Base-by-base conservation (phyloP, 2,797 vertebrate species). In the Parotocinclus haroldoi region DNA sequence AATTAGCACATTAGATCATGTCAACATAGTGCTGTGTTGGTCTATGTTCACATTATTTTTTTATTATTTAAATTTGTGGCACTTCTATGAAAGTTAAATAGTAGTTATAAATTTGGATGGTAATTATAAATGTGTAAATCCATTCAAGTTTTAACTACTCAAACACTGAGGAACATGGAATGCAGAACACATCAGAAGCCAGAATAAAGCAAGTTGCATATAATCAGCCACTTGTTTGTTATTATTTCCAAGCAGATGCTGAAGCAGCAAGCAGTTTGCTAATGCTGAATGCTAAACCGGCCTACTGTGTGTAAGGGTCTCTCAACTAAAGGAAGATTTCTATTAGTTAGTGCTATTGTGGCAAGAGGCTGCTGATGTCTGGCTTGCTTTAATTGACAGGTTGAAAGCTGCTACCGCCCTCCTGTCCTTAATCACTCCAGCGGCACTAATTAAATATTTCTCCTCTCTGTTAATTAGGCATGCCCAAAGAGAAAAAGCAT, bases 401-500 rank as follows among this genome's bases (percentile, higher is more conserved):
- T 79, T 80, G 78, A 82, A 85, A 78, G 78, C 79, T 68, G 63
- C 68, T 78, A 69, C 66, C 77, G 71, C 73, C 74, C 77, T 74
- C 73, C 50, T 71, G 69, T 78, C 68, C 72, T 58, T 60, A 78
- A 80, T 77, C 83, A 76, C 71, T 77, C 73, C 77, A 74, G 65
- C 54, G 59, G 79, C 79, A 81, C 85, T 83, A 86, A 88, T 86
- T 83, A 87, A 82, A 76, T 76, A 83, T 75, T 80, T 76, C 77
- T 83, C 78, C 79, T 81, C 74, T 79, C 72, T 74, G 74, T 80
- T 81, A 87, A 88, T 87, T 87, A 87, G 81, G 77, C 72, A 65
- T 80, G 80, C 80, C 81, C 86, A 84, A 85, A 77, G 17, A 78
- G 80, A 82, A 78, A 79, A 80, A 83, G 77, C 76, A 83, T 82